Percentiles rank a stretch among this genome's conserved stretches.
Evolutionary conservation across 2,888 invertebrate species (phyloP).

Genomic region (Abrostola tripartita): DNA sequence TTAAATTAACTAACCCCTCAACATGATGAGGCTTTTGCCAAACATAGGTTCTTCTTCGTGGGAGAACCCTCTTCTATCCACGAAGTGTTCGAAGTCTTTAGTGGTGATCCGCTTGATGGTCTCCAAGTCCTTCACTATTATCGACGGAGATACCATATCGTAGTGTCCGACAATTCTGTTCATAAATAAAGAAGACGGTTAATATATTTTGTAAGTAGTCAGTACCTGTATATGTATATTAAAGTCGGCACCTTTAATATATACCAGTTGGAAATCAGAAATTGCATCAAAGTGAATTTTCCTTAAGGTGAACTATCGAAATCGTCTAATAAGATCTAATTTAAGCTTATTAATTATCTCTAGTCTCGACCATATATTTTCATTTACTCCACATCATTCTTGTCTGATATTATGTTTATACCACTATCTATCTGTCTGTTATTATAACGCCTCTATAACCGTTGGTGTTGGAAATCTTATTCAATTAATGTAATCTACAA

Average conservation of each 20-base stretch:
- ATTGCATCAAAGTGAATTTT: background rate
- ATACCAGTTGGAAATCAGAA: constrained; percentile 15
- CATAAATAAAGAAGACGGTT: background rate
- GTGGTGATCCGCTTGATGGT: constrained; percentile 80
- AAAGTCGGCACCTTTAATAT: too few species aligned
- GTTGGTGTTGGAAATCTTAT: too few species aligned
- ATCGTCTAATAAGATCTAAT: too few species aligned
- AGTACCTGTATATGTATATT: too few species aligned
- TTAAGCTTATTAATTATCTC: too few species aligned
- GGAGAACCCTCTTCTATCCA: constrained; percentile 73
- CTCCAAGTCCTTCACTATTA: constrained; percentile 81
- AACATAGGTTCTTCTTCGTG: constrained; percentile 79
- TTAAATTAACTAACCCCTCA: constrained; percentile 79
- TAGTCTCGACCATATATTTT: too few species aligned
- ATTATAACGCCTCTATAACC: too few species aligned
- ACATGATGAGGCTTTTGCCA: constrained; percentile 77
- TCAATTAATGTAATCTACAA: too few species aligned
- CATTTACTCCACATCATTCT: background rate
- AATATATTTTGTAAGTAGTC: background rate
- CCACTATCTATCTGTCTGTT: too few species aligned
- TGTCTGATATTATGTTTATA: background rate
- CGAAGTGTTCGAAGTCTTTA: constrained; percentile 86
- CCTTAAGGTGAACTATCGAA: too few species aligned
- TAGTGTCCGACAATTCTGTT: constrained; percentile 43
- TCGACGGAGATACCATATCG: constrained; percentile 23